phyloP scores from a whole-genome alignment of 2,113 vertebrate genomes.

The Hemibagrus wyckioides region DNA sequence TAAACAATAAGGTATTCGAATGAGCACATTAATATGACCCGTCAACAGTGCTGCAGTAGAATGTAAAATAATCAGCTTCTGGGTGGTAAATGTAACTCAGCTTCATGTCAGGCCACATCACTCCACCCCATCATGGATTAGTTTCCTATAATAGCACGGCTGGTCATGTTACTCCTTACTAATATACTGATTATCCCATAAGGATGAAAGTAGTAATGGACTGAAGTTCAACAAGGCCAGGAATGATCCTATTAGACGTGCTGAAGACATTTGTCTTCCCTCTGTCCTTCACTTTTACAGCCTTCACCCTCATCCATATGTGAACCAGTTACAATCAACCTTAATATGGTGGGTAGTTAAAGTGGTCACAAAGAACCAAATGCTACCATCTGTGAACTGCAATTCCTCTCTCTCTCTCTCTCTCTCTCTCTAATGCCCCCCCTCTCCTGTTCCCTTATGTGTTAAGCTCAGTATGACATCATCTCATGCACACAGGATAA shows the following conservation, averaged over 20 bases:
- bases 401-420: neutral
- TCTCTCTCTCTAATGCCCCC: neutral
- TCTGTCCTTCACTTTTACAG: constrained; percentile 22
- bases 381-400: constrained; percentile 40
- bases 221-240: constrained; percentile 21
- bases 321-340: constrained; percentile 36
- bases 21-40: neutral
- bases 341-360: constrained; percentile 40
- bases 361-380: constrained; percentile 36
- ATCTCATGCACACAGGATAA: constrained; percentile 29
- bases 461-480: constrained; percentile 36
- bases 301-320: constrained; percentile 13
- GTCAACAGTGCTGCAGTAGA: neutral
- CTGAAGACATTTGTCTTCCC: constrained; percentile 13
- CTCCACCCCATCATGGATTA: neutral
- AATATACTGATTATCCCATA: constrained; percentile 13
- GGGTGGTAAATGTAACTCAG: neutral
- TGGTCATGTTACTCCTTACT: constrained; percentile 10
- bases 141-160: neutral
- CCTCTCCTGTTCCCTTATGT: neutral
- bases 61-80: neutral
- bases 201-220: constrained; percentile 11
- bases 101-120: neutral
- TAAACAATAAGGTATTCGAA: neutral
- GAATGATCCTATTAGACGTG: constrained; percentile 19